Conservation (phyloP, 2,888 invertebrate genomes). For the Zaprionus lineosus region DNA sequence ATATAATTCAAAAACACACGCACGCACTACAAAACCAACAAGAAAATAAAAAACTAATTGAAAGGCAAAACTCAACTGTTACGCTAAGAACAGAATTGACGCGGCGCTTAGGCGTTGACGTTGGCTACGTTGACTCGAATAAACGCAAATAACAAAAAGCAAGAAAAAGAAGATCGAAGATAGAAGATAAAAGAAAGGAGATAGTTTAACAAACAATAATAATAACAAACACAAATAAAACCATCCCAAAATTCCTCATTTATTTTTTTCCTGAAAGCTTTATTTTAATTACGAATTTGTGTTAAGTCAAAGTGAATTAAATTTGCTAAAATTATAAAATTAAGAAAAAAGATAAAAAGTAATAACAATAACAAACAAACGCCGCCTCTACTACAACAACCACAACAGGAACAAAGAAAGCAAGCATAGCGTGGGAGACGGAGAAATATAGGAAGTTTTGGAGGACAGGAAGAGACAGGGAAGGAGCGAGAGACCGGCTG, state of each 20-base stretch:
- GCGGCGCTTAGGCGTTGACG: conserved; percentile 57
- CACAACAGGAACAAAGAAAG: conserved; percentile 61
- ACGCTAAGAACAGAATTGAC: conserved; percentile 24
- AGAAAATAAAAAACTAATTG: conserved; percentile 12
- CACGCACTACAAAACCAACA: conserved; percentile 42
- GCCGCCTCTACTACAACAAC: conserved; percentile 55
- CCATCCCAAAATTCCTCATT: conserved; percentile 74
- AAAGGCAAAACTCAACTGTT: conserved; percentile 29
- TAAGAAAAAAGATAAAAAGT: no score
- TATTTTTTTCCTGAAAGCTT: conserved; percentile 73
- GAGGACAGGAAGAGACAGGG: conserved; percentile 18
- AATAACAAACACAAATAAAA: conserved; percentile 50
- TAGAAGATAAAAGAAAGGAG: not conserved
- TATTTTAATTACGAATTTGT: conserved; percentile 77
- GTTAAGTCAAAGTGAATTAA: conserved; percentile 74
- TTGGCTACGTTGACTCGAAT: conserved; percentile 61
- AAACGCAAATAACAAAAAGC: conserved; percentile 22
- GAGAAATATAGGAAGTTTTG: conserved; percentile 24
- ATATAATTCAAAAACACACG: conserved; percentile 48
- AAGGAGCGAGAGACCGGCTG: conserved; percentile 34
- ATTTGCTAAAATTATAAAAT: conserved; percentile 66
- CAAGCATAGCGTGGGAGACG: conserved; percentile 34
- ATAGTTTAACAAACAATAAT: conserved; percentile 33
- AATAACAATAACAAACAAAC: conserved; percentile 35
- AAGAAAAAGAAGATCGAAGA: conserved; percentile 16